Evolutionary conservation across 2,113 vertebrate species (phyloP).

Genomic region (Tachuris rubrigastra): DNA sequence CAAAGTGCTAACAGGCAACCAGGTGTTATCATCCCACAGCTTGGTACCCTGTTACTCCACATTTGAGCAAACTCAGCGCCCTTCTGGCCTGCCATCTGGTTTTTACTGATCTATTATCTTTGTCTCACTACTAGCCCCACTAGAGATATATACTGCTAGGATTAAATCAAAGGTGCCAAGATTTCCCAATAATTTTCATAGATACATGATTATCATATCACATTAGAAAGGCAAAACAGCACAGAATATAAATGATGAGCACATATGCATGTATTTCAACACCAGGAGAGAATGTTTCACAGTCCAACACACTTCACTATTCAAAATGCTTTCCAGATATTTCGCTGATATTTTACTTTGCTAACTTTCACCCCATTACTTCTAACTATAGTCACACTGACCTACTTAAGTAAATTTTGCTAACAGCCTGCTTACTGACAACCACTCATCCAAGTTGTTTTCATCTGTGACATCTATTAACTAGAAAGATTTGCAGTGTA

Average conservation of each 20-base stretch:
- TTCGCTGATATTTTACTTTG: neutral
- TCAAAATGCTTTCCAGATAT: constrained; percentile 16
- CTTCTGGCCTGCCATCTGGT: constrained; percentile 57
- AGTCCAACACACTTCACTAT: constrained; percentile 19
- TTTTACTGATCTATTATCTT: constrained; percentile 24
- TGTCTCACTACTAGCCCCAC: neutral
- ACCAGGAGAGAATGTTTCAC: constrained; percentile 15
- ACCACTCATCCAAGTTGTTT: neutral
- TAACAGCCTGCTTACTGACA: neutral
- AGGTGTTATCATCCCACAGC: constrained; percentile 34
- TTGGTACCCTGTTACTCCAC: constrained; percentile 37
- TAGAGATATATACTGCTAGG: neutral
- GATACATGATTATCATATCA: constrained; percentile 13
- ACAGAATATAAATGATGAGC: constrained; percentile 17
- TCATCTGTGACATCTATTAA: neutral
- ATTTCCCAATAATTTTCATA: constrained; percentile 32
- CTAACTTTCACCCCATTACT: neutral
- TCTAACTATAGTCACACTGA: constrained; percentile 26
- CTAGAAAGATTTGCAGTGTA: neutral
- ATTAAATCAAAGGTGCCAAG: neutral
- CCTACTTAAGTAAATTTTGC: constrained; percentile 16
- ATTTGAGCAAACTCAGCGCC: constrained; percentile 42
- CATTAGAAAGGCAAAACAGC: constrained; percentile 24
- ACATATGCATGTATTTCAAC: constrained; percentile 36
- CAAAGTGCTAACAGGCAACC: constrained; percentile 30